These are phyloP conservation scores for Hippocampus zosterae DNA, from an alignment of 2,113 vertebrate species.

Conservation along the genomic window DNA sequence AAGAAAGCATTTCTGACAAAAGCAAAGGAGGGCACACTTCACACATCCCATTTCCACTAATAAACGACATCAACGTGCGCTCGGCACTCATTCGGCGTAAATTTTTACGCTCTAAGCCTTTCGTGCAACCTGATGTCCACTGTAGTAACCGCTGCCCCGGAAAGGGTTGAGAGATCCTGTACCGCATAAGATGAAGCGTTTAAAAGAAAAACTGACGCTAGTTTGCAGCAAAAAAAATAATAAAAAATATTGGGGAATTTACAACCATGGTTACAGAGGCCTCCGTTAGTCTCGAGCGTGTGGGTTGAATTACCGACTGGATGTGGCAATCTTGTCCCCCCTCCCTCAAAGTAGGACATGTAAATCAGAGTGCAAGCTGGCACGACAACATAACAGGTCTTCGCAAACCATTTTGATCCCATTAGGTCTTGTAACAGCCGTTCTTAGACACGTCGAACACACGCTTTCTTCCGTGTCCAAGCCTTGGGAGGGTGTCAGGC, in stretches of 20 bases:
- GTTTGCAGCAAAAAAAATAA: conserved; percentile 1
- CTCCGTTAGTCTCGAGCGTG: neutral
- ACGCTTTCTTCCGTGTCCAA: conserved; percentile 20
- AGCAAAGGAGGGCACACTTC: conserved; percentile 49
- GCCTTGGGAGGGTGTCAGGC: conserved; percentile 4
- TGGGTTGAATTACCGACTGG: conserved; percentile 6
- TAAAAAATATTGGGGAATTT: neutral
- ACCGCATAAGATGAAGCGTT: neutral
- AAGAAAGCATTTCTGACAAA: conserved; percentile 32
- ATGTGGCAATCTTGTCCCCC: conserved; percentile 25
- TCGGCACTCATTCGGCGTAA: neutral
- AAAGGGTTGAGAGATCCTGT: no score
- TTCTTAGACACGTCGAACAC: conserved; percentile 1
- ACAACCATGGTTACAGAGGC: neutral
- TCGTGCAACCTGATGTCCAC: no score
- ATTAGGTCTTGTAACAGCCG: conserved; percentile 19
- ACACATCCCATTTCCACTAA: conserved; percentile 49
- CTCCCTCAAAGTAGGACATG: neutral
- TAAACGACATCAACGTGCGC: conserved; percentile 26
- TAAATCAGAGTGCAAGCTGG: conserved; percentile 2
- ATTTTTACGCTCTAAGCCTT: neutral
- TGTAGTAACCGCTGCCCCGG: no score
- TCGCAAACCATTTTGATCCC: conserved; percentile 12
- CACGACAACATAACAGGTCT: neutral
- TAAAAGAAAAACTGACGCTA: neutral